phyloP scores from a whole-genome alignment of 2,113 vertebrate genomes.

The Alectura lathami region DNA sequence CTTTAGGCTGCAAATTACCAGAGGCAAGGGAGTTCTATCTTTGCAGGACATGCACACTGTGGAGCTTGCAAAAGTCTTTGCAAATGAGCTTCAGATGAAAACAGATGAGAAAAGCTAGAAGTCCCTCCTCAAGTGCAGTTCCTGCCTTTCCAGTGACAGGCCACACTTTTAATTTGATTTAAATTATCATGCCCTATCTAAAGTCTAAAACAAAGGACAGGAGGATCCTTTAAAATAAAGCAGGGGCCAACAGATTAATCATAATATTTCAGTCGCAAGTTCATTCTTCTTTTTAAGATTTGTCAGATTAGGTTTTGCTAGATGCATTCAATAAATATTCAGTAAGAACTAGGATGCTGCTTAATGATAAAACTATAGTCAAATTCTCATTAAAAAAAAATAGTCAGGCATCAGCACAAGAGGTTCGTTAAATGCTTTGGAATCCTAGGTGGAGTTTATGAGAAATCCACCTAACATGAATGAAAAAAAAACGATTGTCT shows the following conservation, averaged over 20 bases:
- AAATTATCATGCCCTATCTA: not conserved
- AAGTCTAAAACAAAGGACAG: not conserved
- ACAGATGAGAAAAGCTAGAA: not conserved
- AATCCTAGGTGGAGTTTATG: not conserved
- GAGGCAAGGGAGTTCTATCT: not conserved
- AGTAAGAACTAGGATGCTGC: not conserved
- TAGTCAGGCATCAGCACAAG: not conserved
- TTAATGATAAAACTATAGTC: not conserved
- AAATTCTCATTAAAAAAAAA: not conserved
- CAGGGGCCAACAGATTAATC: not conserved
- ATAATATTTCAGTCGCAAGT: not conserved
- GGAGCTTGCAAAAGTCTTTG: not conserved
- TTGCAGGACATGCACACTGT: not conserved
- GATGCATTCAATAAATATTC: not conserved
- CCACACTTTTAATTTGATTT: not conserved
- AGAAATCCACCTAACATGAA: not conserved
- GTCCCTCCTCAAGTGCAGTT: not conserved
- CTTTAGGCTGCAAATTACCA: not conserved
- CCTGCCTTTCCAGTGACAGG: not conserved
- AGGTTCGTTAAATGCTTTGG: not conserved
- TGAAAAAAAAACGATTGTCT: not conserved
- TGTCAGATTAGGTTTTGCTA: not conserved
- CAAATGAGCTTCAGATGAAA: not conserved
- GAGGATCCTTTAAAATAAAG: not conserved
- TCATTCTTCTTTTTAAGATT: not conserved